These are phyloP conservation scores for Pachyuromys duprasi DNA, from an alignment of 2,797 vertebrate species.

Conservation along the genomic window DNA sequence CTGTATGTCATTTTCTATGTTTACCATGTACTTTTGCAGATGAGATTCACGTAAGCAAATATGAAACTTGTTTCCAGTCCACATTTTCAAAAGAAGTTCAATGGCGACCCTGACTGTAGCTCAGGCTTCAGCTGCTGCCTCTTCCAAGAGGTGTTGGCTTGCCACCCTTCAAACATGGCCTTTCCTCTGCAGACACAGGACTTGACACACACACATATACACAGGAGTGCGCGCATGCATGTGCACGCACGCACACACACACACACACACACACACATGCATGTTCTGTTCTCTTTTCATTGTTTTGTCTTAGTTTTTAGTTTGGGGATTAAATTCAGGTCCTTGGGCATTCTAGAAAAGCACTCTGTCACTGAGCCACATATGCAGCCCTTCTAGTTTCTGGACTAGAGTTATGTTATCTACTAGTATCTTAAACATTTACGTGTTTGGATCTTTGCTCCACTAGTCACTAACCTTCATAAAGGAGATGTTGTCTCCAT, in stretches of 20 bases:
- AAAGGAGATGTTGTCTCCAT: background rate
- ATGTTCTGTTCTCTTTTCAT: background rate
- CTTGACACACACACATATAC: no score
- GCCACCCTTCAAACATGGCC: background rate
- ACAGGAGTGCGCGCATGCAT: no score
- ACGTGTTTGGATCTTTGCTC: background rate
- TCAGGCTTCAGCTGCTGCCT: background rate
- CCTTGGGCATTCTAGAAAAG: background rate
- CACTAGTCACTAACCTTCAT: background rate
- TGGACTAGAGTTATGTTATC: background rate
- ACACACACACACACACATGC: no score
- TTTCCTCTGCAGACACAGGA: rapidly evolving
- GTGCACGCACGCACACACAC: no score
- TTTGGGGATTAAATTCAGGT: background rate
- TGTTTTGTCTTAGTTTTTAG: background rate
- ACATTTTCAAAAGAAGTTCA: background rate
- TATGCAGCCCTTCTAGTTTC: background rate
- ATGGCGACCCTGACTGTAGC: background rate
- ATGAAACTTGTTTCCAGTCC: background rate
- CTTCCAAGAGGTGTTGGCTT: background rate
- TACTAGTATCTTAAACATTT: background rate
- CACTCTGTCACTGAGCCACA: background rate
- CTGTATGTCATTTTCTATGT: background rate
- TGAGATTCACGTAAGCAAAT: constrained; percentile 5
- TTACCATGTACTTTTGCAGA: background rate